Evolutionary conservation across 2,797 vertebrate genomes (phyloP).

Genomic region (Ctenopoma kingsleyae): DNA sequence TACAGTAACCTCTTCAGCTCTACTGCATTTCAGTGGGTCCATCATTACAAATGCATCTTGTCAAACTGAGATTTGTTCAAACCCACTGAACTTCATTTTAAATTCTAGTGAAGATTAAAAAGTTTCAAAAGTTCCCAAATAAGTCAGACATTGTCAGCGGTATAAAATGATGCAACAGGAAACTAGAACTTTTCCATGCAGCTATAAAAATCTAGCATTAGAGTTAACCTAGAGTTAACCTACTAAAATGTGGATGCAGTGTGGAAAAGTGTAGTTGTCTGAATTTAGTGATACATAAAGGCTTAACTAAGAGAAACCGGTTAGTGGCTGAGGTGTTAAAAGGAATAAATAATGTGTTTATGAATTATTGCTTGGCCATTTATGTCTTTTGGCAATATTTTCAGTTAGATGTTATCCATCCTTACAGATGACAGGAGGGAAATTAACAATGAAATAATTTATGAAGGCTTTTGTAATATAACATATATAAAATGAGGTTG

Average conservation of each 20-base stretch:
- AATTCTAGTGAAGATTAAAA: conserved; percentile 39
- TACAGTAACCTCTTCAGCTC: conserved; percentile 35
- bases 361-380: too few relatives aligned
- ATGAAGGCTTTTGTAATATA: too few relatives aligned
- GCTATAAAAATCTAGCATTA: conserved; percentile 1
- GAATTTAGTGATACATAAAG: background rate
- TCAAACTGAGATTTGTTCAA: conserved; percentile 14
- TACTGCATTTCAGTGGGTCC: background rate
- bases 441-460: too few relatives aligned
- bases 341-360: too few relatives aligned
- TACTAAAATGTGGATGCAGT: background rate
- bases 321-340: background rate
- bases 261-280: background rate
- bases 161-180: conserved; percentile 52
- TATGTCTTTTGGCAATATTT: too few relatives aligned
- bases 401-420: too few relatives aligned
- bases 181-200: conserved; percentile 24
- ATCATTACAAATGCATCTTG: conserved; percentile 27
- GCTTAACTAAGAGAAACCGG: background rate
- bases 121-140: conserved; percentile 43
- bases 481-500: too few relatives aligned
- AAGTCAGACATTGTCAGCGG: conserved; percentile 35
- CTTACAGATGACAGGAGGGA: too few relatives aligned
- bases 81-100: conserved; percentile 23
- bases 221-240: background rate